Evolutionary conservation across 2,888 invertebrate species (phyloP).

Genomic region (Bellardia pandia): DNA sequence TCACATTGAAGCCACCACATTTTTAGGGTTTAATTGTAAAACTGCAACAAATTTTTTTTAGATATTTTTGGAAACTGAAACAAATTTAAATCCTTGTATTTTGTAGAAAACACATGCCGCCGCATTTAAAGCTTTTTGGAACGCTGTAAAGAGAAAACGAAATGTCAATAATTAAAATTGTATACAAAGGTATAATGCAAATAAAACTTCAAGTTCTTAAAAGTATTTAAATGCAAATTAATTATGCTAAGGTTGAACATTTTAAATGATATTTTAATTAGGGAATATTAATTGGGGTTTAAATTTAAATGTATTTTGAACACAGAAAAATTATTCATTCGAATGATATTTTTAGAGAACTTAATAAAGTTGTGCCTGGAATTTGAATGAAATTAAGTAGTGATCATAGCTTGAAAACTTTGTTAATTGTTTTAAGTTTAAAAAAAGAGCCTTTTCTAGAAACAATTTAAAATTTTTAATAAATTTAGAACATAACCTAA

Average conservation of each 20-base stretch:
- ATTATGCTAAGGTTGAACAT: no score
- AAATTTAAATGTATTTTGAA: neutral
- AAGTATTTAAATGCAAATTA: neutral
- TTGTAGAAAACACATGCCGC: constrained; percentile 42
- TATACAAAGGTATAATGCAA: neutral
- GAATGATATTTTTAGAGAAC: no score
- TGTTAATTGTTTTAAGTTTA: no score
- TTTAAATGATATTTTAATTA: no score
- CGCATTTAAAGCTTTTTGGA: neutral
- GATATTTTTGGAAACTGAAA: neutral
- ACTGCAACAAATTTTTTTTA: constrained; percentile 18
- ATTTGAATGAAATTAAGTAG: no score
- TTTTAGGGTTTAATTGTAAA: constrained; percentile 40
- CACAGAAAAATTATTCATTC: neutral
- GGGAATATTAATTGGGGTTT: neutral
- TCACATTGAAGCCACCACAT: constrained; percentile 61
- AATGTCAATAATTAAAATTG: constrained; percentile 28
- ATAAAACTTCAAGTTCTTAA: neutral
- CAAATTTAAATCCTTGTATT: constrained; percentile 49
- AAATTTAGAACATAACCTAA: no score
- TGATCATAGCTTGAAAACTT: no score
- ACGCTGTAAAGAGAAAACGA: constrained; percentile 55
- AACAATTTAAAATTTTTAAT: no score
- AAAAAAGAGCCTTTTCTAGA: no score
- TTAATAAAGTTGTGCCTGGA: no score